Evolutionary conservation across 1,140 invertebrate genomes (phyloP), one percentile per base, ranked within the genome.

Genomic region (Pogonus chalceus): DNA sequence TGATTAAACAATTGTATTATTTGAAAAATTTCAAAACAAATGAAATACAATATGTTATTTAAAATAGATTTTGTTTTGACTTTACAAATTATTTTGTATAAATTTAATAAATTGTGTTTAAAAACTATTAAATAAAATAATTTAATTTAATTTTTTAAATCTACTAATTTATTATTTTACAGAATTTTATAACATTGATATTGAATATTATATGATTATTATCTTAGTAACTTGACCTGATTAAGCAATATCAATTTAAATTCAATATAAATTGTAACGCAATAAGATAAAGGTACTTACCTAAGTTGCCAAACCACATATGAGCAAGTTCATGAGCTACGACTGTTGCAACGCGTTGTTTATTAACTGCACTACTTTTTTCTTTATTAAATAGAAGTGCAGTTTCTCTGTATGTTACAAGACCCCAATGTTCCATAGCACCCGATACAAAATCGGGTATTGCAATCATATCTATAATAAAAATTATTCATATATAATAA

Each of bases 371-470:
- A 0, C 90, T 90, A 47, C 84, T 86, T 0, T 73, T 77, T 0
- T 64, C 66, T 14, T 76, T 63, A 61, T 91, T 82, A 52, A 84
- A 90, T 1, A 96, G 73, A 52, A 97, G 74, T 51, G 83, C 82
- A 0, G 84, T 84, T 75, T 96, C 92, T 52, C 91, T 76, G 63
- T 81, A 91, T 1, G 88, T 90, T 1, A 92, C 82, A 1, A 91
- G 69, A 22, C 88, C 88, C 89, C 92, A 96, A 73, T 96, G 92
- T 71, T 96, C 94, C 84, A 96, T 97, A 0, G 92, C 93, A 4
- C 91, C 93, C 1, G 92, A 91, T 0, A 87, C 85, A 76, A 96
- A 97, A 72, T 97, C 92, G 2, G 93, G 93, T 58, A 96, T 90
- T 12, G 89, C 91, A 55, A 90, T 88, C 81, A 96, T 82, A 74